A percentile compares a stretch with the other conserved stretches of the same genome.
phyloP scores from a whole-genome alignment of 2,797 vertebrate genomes.

The Coreius guichenoti region DNA sequence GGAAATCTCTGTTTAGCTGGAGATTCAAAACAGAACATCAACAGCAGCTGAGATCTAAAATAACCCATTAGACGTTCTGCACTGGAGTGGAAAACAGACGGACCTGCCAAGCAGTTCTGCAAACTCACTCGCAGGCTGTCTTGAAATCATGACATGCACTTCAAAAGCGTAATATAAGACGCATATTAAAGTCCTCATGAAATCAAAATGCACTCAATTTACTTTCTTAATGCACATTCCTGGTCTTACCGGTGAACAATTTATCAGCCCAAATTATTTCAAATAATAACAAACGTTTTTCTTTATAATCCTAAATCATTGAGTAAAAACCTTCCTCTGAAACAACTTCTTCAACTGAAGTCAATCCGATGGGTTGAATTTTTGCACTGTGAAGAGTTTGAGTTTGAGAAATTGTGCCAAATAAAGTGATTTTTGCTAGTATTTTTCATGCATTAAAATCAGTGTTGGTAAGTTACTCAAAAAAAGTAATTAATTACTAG shows the following conservation, averaged over 20 bases:
- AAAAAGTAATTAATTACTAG: not conserved
- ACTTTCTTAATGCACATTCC: not conserved
- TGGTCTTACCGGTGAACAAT: not conserved
- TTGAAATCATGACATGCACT: not conserved
- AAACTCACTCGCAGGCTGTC: conserved; percentile 3
- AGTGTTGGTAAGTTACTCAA: not conserved
- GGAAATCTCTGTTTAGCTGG: conserved; percentile 66
- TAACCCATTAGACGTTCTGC: conserved; percentile 51
- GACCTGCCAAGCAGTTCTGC: conserved; percentile 6
- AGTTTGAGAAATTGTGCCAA: not conserved
- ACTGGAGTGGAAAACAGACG: conserved; percentile 40
- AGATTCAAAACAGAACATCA: conserved; percentile 54
- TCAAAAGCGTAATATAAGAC: not conserved
- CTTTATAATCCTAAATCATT: not conserved
- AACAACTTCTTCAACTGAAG: not conserved
- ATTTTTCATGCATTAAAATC: not conserved
- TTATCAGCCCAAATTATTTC: not conserved
- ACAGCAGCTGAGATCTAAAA: conserved; percentile 71
- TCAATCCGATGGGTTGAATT: not conserved
- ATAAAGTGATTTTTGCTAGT: not conserved
- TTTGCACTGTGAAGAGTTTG: not conserved
- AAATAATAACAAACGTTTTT: not conserved
- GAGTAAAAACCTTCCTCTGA: not conserved
- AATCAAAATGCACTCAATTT: not conserved
- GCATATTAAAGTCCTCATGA: not conserved